Percentiles rank a stretch among this genome's conserved stretches.
phyloP scores from a whole-genome alignment of 2,113 vertebrate genomes.

The Sclerurus mexicanus region DNA sequence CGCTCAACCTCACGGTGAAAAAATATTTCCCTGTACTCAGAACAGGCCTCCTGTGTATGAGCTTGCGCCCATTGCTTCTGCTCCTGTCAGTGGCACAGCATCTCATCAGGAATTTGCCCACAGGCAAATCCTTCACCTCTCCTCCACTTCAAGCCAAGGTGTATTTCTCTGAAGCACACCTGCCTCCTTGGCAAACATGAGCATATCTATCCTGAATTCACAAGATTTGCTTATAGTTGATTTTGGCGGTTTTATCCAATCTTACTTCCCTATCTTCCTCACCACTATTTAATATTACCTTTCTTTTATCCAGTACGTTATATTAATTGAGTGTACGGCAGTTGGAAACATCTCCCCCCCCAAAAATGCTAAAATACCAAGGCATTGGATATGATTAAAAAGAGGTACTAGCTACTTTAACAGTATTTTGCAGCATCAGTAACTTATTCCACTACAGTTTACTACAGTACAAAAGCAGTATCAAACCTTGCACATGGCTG shows the following conservation, averaged over 20 bases:
- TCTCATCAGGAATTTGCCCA: neutral
- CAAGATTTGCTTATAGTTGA: neutral
- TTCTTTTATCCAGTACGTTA: neutral
- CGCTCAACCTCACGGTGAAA: neutral
- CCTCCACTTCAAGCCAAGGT: neutral
- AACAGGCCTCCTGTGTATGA: neutral
- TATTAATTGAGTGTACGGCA: neutral
- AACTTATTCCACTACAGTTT: neutral
- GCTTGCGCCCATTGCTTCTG: too few species aligned
- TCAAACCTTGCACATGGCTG: neutral
- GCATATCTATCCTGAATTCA: neutral
- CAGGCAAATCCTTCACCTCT: neutral
- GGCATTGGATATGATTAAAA: neutral
- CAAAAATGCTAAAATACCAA: neutral
- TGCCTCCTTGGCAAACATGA: neutral
- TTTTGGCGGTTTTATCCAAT: neutral
- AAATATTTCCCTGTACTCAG: neutral
- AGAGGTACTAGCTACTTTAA: neutral
- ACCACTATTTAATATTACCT: neutral
- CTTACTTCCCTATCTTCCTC: neutral
- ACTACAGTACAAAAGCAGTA: neutral
- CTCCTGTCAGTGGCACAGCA: neutral
- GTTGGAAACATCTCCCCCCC: neutral
- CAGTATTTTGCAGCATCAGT: neutral
- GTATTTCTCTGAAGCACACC: neutral